A percentile compares a stretch with the other conserved stretches of the same genome.
phyloP scores from a whole-genome alignment of 2,888 invertebrate genomes.

The Cyclophora punctaria region DNA sequence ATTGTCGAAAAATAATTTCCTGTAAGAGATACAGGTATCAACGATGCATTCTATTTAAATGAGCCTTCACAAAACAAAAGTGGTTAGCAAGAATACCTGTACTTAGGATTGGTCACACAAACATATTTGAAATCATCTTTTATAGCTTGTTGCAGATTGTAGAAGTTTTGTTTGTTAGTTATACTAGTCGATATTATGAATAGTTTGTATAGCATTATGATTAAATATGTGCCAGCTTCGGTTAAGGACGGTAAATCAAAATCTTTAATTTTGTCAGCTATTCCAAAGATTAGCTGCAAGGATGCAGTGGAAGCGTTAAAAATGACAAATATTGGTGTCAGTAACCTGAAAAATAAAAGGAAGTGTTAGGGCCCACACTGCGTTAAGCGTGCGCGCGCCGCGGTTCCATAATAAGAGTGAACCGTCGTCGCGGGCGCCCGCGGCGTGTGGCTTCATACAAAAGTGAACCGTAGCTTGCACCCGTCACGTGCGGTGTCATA shows the following conservation, averaged over 20 bases:
- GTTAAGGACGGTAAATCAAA: slow-evolving; percentile 31
- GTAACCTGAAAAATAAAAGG: slow-evolving; percentile 19
- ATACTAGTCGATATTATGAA: slow-evolving; percentile 32
- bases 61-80: background rate
- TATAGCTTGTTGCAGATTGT: slow-evolving; percentile 29
- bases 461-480: too few species aligned
- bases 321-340: slow-evolving; percentile 8
- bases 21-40: slow-evolving; percentile 19
- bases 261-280: slow-evolving; percentile 25
- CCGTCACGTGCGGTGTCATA: too few species aligned
- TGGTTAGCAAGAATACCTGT: slow-evolving; percentile 26
- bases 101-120: slow-evolving; percentile 30
- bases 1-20: slow-evolving; percentile 34
- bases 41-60: background rate
- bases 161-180: slow-evolving; percentile 29
- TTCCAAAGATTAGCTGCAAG: slow-evolving; percentile 5
- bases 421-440: too few species aligned
- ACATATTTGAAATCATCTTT: slow-evolving; percentile 41
- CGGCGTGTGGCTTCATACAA: too few species aligned
- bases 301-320: slow-evolving; percentile 1
- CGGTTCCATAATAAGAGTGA: too few species aligned
- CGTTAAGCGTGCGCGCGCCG: too few species aligned
- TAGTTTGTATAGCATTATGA: slow-evolving; percentile 36
- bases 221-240: slow-evolving; percentile 36
- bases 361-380: too few species aligned